A percentile compares a stretch with the other conserved stretches of the same genome.
Conservation (phyloP, 2,113 vertebrate species). For the Sclerurus mexicanus region DNA sequence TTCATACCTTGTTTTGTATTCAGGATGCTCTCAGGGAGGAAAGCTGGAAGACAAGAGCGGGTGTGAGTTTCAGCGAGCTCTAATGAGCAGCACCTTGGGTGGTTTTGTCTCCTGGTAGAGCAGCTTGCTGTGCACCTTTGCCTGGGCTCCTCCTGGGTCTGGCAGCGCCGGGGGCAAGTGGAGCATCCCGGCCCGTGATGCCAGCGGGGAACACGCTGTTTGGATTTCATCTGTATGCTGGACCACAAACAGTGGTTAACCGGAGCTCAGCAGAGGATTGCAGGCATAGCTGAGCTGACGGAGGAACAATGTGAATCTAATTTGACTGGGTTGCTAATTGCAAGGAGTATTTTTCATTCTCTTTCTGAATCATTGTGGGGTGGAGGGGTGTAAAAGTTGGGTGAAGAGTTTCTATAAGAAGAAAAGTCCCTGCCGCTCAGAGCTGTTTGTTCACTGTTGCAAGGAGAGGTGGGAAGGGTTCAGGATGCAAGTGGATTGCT, state of each 20-base stretch:
- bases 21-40: background rate
- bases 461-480: background rate
- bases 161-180: fast-evolving
- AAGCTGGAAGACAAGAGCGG: background rate
- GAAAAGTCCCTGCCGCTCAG: background rate
- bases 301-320: background rate
- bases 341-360: background rate
- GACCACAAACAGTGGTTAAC: background rate
- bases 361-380: background rate
- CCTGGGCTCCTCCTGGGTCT: background rate
- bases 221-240: background rate
- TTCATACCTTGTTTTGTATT: background rate
- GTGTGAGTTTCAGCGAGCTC: background rate
- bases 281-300: background rate
- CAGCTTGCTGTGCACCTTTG: background rate
- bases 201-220: background rate
- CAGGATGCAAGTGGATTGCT: background rate
- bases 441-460: background rate
- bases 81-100: background rate
- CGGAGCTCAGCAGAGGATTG: background rate
- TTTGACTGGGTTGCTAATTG: slow-evolving; percentile 21
- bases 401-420: background rate
- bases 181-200: background rate
- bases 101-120: background rate
- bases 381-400: background rate